phyloP scores from a whole-genome alignment of 2,888 invertebrate genomes.

The Sphaeridia pumilis region DNA sequence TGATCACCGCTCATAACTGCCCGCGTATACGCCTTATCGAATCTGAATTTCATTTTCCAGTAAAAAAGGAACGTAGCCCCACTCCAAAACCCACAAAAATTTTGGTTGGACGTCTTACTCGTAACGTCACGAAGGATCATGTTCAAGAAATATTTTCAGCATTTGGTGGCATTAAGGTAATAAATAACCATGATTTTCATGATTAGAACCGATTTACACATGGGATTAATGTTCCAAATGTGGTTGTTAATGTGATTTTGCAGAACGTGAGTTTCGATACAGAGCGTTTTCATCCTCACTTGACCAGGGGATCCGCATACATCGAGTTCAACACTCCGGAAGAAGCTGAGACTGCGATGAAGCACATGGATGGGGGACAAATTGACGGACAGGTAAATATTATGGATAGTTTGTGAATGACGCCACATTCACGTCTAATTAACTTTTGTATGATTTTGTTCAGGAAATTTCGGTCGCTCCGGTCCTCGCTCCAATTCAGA shows the following conservation, averaged over 20 bases:
- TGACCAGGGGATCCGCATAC: conserved; percentile 88
- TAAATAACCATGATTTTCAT: background rate
- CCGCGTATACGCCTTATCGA: no score
- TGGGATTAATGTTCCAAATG: background rate
- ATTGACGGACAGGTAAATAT: conserved; percentile 32
- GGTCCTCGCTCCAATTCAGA: conserved; percentile 54
- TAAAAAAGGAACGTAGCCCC: conserved; percentile 68
- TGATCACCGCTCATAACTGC: no score
- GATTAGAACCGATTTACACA: background rate
- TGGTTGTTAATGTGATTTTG: conserved; percentile 39
- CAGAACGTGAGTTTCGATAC: conserved; percentile 80
- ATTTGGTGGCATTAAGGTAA: conserved; percentile 35
- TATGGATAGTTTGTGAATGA: conserved; percentile 1
- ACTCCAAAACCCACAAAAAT: conserved; percentile 85
- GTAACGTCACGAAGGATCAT: conserved; percentile 73
- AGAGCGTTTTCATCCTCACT: conserved; percentile 75
- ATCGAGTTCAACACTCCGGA: conserved; percentile 88
- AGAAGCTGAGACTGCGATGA: conserved; percentile 96
- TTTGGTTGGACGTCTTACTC: conserved; percentile 81
- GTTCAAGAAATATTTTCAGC: conserved; percentile 42
- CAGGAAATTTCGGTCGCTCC: conserved; percentile 88
- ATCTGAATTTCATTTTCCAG: no score
- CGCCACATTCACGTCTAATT: background rate
- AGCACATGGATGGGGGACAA: conserved; percentile 93
- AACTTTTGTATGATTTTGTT: background rate